A percentile compares a stretch with the other conserved stretches of the same genome.
Evolutionary conservation across 1,140 invertebrate species (phyloP).

Genomic region (Conus ventricosus): DNA sequence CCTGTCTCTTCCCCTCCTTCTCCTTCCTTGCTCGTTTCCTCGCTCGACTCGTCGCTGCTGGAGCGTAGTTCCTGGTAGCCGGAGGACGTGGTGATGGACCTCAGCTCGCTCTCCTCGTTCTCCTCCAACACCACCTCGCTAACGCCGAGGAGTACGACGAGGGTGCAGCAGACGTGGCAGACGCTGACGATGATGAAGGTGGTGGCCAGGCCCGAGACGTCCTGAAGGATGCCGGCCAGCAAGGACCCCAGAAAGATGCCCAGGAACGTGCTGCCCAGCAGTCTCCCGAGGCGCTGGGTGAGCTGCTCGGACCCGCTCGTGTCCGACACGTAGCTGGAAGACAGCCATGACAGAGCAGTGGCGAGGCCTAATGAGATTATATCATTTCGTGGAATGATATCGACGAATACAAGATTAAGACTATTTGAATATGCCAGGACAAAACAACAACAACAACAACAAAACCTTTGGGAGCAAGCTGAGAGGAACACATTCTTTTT

Average conservation of each 20-base stretch:
- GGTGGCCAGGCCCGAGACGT: constrained; percentile 54
- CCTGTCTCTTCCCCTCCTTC: background rate
- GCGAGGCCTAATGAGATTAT: too few species aligned
- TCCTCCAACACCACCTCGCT: constrained; percentile 53
- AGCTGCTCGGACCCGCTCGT: constrained; percentile 62
- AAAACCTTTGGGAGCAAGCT: too few species aligned
- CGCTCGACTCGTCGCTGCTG: background rate
- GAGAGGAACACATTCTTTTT: too few species aligned
- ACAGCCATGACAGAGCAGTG: too few species aligned
- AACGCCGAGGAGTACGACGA: constrained; percentile 58
- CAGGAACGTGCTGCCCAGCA: constrained; percentile 73
- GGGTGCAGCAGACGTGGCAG: constrained; percentile 54
- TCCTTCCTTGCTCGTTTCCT: background rate
- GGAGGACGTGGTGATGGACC: too few species aligned
- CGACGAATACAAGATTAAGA: too few species aligned
- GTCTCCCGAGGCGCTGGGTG: constrained; percentile 65
- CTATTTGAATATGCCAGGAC: too few species aligned
- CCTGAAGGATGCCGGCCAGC: constrained; percentile 64
- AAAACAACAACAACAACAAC: too few species aligned
- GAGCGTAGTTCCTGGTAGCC: too few species aligned
- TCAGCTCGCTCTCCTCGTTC: too few species aligned
- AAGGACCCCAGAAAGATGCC: constrained; percentile 71
- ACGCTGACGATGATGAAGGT: constrained; percentile 62
- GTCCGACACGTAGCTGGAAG: constrained; percentile 67
- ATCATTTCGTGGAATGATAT: too few species aligned